Percentiles rank a stretch among this genome's conserved stretches.
These are phyloP conservation scores for Anomalospiza imberbis DNA, from an alignment of 2,797 vertebrate species.

Conservation along the genomic window DNA sequence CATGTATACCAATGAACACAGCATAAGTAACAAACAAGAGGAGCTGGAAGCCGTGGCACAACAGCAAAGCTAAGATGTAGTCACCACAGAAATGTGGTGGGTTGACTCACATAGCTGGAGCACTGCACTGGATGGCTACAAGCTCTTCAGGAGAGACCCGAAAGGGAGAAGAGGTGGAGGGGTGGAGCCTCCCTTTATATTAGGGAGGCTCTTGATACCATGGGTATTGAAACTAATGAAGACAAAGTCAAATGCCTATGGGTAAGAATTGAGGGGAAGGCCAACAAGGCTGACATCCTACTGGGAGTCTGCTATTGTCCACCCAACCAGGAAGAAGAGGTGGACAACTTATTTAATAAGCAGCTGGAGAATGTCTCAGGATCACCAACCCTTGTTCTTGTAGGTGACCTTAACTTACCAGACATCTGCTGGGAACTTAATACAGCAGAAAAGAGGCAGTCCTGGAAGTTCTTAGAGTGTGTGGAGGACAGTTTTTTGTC, in stretches of 20 bases:
- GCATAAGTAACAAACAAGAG: neutral
- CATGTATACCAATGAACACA: neutral
- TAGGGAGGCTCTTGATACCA: neutral
- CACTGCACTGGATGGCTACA: neutral
- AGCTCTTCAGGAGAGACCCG: neutral
- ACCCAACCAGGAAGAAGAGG: neutral
- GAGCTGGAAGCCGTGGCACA: neutral
- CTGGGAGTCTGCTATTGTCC: neutral
- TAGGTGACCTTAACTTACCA: too few relatives aligned
- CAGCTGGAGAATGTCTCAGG: neutral
- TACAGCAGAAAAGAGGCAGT: neutral
- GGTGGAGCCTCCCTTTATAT: neutral
- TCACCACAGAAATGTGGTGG: neutral
- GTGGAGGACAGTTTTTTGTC: neutral
- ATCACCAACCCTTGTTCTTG: neutral
- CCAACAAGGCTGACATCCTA: neutral
- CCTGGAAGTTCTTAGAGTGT: neutral
- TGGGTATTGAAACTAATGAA: neutral
- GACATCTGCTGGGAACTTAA: neutral
- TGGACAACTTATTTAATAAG: neutral
- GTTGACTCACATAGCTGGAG: neutral
- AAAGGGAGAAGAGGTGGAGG: neutral
- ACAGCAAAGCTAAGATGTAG: neutral
- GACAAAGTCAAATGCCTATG: neutral
- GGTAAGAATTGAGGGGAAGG: neutral